A percentile compares a stretch with the other conserved stretches of the same genome.
Evolutionary conservation across 1,140 invertebrate species (phyloP).

Genomic region (Agrilus planipennis): DNA sequence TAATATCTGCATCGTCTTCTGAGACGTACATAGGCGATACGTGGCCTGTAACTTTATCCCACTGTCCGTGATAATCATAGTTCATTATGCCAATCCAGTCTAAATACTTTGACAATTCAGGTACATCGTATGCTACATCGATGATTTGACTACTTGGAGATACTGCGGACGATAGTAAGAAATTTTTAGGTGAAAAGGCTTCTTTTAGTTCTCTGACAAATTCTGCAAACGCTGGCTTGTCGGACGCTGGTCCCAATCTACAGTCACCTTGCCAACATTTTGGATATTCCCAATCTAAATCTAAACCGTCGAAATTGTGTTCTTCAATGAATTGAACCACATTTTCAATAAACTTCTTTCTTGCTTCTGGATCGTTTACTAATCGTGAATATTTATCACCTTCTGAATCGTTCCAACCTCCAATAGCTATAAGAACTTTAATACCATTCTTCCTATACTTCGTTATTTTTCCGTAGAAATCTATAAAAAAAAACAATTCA

Average conservation of each 20-base stretch:
- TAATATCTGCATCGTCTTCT: constrained; percentile 57
- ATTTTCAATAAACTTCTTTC: constrained; percentile 47
- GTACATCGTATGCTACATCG: constrained; percentile 59
- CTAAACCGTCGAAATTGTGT: constrained; percentile 57
- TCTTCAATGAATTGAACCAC: constrained; percentile 49
- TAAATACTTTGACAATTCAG: constrained; percentile 52
- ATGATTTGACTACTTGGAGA: constrained; percentile 43
- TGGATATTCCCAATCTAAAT: constrained; percentile 67
- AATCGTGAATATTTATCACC: constrained; percentile 51
- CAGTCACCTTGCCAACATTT: constrained; percentile 56
- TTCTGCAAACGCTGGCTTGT: constrained; percentile 41
- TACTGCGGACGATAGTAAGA: constrained; percentile 43
- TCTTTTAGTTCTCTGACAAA: constrained; percentile 42
- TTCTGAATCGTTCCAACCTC: constrained; percentile 59
- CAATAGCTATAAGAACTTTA: constrained; percentile 57
- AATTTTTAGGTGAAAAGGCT: constrained; percentile 40
- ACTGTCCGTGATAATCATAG: constrained; percentile 83
- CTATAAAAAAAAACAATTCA: constrained; percentile 25
- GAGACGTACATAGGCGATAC: constrained; percentile 68
- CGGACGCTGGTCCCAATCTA: constrained; percentile 41
- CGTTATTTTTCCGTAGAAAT: constrained; percentile 46
- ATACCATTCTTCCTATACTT: constrained; percentile 43
- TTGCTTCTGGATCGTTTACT: constrained; percentile 42
- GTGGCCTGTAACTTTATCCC: constrained; percentile 83
- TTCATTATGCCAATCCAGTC: constrained; percentile 87